These are phyloP conservation scores for Volucella zonaria DNA, from an alignment of 2,888 invertebrate species.

Conservation along the genomic window DNA sequence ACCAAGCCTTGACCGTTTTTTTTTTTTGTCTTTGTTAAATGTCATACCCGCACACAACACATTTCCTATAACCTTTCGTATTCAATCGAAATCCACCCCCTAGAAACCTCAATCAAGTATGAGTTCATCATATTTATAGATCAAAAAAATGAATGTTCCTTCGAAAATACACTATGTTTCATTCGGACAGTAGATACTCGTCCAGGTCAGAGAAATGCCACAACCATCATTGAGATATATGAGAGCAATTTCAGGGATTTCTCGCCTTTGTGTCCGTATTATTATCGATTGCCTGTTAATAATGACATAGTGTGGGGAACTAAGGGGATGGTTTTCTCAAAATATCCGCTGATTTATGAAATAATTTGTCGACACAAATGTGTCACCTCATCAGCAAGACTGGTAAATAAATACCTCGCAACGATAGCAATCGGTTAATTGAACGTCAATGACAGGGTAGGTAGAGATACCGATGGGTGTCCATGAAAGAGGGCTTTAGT, in stretches of 20 bases:
- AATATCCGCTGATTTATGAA: conserved; percentile 47
- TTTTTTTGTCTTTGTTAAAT: neutral
- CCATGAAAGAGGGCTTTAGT: neutral
- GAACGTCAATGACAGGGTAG: conserved; percentile 32
- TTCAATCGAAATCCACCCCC: conserved; percentile 2
- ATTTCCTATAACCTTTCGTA: neutral
- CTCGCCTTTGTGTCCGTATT: neutral
- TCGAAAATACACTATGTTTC: neutral
- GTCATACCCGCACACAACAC: neutral
- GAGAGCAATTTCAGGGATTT: conserved; percentile 1
- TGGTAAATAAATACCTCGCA: conserved; percentile 32
- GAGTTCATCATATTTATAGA: neutral
- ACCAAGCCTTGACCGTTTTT: conserved; percentile 13
- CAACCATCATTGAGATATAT: conserved; percentile 6
- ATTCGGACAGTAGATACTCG: neutral
- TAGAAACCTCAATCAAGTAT: neutral
- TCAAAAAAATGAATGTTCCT: neutral
- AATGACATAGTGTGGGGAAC: neutral
- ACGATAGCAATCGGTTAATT: conserved; percentile 47
- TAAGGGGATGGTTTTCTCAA: conserved; percentile 1
- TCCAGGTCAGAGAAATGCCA: neutral
- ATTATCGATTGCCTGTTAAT: neutral
- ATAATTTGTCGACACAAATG: conserved; percentile 47
- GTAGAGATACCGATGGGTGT: neutral
- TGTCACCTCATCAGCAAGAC: conserved; percentile 46